These are phyloP conservation scores for Limulus polyphemus DNA, from an alignment of 2,888 invertebrate genomes.

Conservation along the genomic window DNA sequence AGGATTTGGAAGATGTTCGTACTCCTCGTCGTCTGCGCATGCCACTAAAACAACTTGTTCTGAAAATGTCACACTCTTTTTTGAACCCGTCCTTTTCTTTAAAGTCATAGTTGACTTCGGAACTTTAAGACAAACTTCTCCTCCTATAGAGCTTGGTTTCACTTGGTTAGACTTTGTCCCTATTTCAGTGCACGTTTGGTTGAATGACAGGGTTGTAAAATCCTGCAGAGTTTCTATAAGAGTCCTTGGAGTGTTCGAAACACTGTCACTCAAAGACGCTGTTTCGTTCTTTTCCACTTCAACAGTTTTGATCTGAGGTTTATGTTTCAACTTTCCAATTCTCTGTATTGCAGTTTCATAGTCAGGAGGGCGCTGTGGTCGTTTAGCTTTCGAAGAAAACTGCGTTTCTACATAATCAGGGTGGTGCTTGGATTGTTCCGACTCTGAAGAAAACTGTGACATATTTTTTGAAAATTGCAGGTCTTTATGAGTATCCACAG, in stretches of 20 bases:
- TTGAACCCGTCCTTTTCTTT: slow-evolving; percentile 39
- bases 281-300: too few species aligned
- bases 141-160: too few species aligned
- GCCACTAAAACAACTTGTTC: slow-evolving; percentile 87
- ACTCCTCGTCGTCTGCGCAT: slow-evolving; percentile 81
- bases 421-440: too few species aligned
- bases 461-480: too few species aligned
- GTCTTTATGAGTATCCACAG: too few species aligned
- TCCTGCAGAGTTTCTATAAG: too few species aligned
- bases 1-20: slow-evolving; percentile 81
- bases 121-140: too few species aligned
- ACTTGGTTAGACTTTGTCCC: not conserved
- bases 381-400: not conserved
- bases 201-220: not conserved
- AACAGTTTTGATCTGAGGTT: too few species aligned
- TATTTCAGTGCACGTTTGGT: not conserved
- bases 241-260: not conserved
- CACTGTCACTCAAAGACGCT: not conserved
- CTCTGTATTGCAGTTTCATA: slow-evolving; percentile 28
- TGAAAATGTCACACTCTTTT: slow-evolving; percentile 89
- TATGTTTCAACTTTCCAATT: slow-evolving; percentile 16
- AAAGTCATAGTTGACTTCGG: too few species aligned
- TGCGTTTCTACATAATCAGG: too few species aligned
- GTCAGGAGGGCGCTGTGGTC: slow-evolving; percentile 27
- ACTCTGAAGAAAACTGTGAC: too few species aligned